Evolutionary conservation across 2,888 invertebrate species (phyloP), one percentile per base, ranked within the genome.

Genomic region (Acheta domesticus): DNA sequence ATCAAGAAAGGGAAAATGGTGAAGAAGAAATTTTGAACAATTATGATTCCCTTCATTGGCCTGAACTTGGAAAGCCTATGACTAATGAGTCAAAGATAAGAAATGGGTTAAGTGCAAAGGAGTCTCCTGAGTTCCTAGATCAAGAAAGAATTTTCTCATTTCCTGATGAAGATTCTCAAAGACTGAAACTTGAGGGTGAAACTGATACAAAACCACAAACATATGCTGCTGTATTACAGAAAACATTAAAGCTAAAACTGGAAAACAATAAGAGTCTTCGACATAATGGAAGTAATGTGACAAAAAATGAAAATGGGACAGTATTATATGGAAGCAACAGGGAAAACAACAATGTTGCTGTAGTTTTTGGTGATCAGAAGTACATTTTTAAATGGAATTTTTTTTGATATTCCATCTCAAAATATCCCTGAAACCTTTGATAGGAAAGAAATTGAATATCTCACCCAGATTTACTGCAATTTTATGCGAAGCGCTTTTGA

Each of bases 311-410:
- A 14, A n/a, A 14, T 1, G 62, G n/a, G 8, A n/a, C 14, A 19
- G n/a, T 62, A n/a, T 62, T 62, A n/a, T 62, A 62, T 62, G n/a
- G 16, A 19, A 62, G n/a, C 16, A 62, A n/a, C 62, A 62, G n/a
- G 5, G 62, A 62, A 19, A 62, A 62, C 62, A 62, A 14, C 8
- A 62, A 62, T 62, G n/a, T 62, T 62, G 62, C 62, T n/a, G 16
- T 62, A 19, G 62, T 62, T n/a, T 62, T 62, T 62, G 62, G 62
- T 19, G 62, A 62, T 62, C 62, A 62, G 14, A 62, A 62, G 62
- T 62, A 62, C n/a, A 62, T 62, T 62, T 62, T 62, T 62, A n/a
- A 62, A n/a, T 62, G 62, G 62, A 62, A 62, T 62, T 62, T 62
- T n/a, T 62, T 16, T 62, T 62, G 62, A 62, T 62, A 19, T 62